Conservation (phyloP, 64 coral and sea anemone species). For the Actinia equina region DNA sequence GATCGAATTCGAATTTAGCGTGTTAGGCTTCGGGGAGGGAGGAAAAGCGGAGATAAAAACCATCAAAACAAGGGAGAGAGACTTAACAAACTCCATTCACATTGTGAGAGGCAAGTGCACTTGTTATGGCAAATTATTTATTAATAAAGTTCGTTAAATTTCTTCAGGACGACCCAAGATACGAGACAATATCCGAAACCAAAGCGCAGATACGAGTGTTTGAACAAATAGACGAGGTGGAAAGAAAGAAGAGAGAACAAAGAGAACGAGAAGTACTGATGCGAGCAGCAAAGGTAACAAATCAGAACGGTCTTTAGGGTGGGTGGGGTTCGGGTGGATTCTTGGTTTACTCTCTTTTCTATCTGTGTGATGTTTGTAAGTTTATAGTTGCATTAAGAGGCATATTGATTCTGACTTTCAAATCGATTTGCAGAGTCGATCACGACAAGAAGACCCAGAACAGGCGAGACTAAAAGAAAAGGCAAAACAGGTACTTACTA, state of each 20-base stretch:
- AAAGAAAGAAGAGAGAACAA: slow-evolving; percentile 88
- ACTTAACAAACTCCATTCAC: too few relatives aligned
- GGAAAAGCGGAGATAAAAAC: too few relatives aligned
- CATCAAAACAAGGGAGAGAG: too few relatives aligned
- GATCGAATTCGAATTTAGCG: too few relatives aligned
- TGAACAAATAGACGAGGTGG: slow-evolving; percentile 98
- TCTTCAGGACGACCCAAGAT: slow-evolving; percentile 84
- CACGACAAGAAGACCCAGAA: slow-evolving; percentile 94
- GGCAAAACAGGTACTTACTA: slow-evolving; percentile 78
- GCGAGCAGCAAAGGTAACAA: slow-evolving; percentile 83
- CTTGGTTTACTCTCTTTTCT: neutral
- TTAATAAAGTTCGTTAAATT: neutral
- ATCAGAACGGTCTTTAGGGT: neutral
- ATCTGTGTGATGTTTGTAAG: neutral
- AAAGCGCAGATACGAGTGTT: slow-evolving; percentile 89
- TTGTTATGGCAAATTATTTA: too few relatives aligned
- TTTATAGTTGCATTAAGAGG: neutral
- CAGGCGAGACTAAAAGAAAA: slow-evolving; percentile 96
- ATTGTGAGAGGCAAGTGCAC: too few relatives aligned
- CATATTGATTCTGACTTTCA: neutral
- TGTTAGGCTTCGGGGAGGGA: too few relatives aligned
- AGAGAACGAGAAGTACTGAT: slow-evolving; percentile 94
- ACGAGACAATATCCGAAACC: slow-evolving; percentile 75
- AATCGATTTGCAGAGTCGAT: slow-evolving; percentile 64
- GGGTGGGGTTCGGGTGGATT: too few relatives aligned